A percentile compares a stretch with the other conserved stretches of the same genome.
These are phyloP conservation scores for Trichosurus vulpecula DNA, from an alignment of 2,797 vertebrate species.

Conservation along the genomic window DNA sequence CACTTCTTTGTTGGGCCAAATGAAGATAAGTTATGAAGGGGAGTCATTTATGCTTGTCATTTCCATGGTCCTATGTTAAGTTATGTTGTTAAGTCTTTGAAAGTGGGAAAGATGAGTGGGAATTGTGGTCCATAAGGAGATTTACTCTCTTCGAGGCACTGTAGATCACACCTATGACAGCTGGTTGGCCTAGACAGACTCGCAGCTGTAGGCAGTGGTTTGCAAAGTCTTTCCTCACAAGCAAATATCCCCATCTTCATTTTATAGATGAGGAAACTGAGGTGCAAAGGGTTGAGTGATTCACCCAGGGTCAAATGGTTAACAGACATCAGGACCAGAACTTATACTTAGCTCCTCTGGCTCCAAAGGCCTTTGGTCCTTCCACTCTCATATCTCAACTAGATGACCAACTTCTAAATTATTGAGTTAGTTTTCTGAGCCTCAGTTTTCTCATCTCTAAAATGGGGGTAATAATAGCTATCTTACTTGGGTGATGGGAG, in stretches of 20 bases:
- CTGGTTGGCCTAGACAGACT: conserved; percentile 51
- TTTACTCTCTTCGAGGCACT: conserved; percentile 27
- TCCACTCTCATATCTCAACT: not conserved
- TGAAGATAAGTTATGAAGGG: not conserved
- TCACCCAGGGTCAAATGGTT: not conserved
- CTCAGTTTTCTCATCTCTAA: not conserved
- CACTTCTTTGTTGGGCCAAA: not conserved
- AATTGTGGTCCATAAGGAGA: not conserved
- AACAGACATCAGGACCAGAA: not conserved
- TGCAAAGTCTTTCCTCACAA: not conserved
- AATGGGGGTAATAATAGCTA: not conserved
- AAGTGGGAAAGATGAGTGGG: not conserved
- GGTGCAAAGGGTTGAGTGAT: not conserved
- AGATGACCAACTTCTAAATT: not conserved
- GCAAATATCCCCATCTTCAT: not conserved
- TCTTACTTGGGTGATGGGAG: not conserved
- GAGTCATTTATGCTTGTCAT: not conserved
- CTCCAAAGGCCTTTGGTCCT: not conserved
- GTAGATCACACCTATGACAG: conserved; percentile 32
- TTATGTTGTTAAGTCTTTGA: not conserved
- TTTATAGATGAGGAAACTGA: not conserved
- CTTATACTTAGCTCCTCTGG: not conserved
- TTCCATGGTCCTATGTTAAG: not conserved
- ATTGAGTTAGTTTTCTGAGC: not conserved
- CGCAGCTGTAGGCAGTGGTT: conserved; percentile 39